A percentile compares a stretch with the other conserved stretches of the same genome.
phyloP scores from a whole-genome alignment of 2,888 invertebrate genomes.

The Habrosyne pyritoides region DNA sequence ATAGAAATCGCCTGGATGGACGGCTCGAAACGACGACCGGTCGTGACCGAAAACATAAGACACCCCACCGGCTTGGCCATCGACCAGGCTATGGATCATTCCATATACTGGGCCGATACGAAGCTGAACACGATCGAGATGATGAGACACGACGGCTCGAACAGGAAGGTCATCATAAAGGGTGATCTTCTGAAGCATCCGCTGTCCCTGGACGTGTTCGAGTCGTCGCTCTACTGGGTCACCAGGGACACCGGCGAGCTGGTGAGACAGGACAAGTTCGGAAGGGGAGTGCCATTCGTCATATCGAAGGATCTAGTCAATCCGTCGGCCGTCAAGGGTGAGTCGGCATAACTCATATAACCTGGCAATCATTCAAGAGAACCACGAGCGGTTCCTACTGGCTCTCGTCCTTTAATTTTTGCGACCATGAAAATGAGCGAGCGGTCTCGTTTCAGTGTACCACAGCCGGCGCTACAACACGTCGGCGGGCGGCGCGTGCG shows the following conservation, averaged over 20 bases:
- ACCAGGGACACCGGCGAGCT: slow-evolving; percentile 94
- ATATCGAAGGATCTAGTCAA: slow-evolving; percentile 93
- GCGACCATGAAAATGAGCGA: no score
- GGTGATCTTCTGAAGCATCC: slow-evolving; percentile 91
- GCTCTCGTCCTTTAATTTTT: no score
- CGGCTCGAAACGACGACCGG: slow-evolving; percentile 91
- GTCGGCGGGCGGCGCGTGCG: slow-evolving; percentile 86
- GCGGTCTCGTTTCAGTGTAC: slow-evolving; percentile 84
- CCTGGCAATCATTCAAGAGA: no score
- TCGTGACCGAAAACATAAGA: slow-evolving; percentile 92
- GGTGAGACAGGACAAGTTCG: slow-evolving; percentile 97
- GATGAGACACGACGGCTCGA: slow-evolving; percentile 91
- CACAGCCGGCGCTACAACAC: slow-evolving; percentile 93
- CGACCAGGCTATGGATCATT: slow-evolving; percentile 94
- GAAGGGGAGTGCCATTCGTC: slow-evolving; percentile 93
- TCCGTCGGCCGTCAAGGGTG: slow-evolving; percentile 93
- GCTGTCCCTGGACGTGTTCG: slow-evolving; percentile 95
- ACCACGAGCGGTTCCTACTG: no score
- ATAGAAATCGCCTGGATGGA: slow-evolving; percentile 99
- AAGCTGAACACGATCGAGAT: slow-evolving; percentile 96
- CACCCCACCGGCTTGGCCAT: slow-evolving; percentile 95
- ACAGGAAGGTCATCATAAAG: slow-evolving; percentile 87
- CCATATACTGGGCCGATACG: slow-evolving; percentile 97
- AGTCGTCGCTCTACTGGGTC: slow-evolving; percentile 96
- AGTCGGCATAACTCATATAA: no score